Evolutionary conservation across 2,113 vertebrate species (phyloP).

Genomic region (Ptilorrhoa leucosticta): DNA sequence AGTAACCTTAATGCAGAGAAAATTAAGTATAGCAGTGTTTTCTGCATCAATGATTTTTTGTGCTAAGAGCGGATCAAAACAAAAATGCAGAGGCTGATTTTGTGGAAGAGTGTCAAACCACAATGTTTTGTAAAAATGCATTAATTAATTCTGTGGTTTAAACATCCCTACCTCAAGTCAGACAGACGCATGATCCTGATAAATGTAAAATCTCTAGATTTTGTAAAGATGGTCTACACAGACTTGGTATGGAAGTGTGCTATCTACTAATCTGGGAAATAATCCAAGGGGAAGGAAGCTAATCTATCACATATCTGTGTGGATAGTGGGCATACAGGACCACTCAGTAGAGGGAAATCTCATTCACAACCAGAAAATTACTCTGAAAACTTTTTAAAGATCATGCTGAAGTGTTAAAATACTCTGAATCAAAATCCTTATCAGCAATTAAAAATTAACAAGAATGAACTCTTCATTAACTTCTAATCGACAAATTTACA

Average conservation of each 20-base stretch:
- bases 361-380: not conserved
- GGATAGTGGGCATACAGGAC: not conserved
- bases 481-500: not conserved
- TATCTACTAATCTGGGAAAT: not conserved
- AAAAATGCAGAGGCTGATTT: not conserved
- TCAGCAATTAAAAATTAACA: not conserved
- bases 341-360: not conserved
- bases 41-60: not conserved
- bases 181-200: not conserved
- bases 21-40: not conserved
- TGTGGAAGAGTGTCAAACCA: not conserved
- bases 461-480: not conserved
- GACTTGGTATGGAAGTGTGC: not conserved
- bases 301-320: not conserved
- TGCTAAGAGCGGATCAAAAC: not conserved
- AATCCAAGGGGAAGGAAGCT: not conserved
- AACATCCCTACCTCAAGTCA: not conserved
- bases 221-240: not conserved
- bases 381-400: not conserved
- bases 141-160: not conserved
- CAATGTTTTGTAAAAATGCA: not conserved
- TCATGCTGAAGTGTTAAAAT: not conserved
- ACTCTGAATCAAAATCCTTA: not conserved
- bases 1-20: not conserved
- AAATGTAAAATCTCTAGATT: not conserved